Conservation (phyloP, 2,888 invertebrate genomes). For the Horisme vitalbata region DNA sequence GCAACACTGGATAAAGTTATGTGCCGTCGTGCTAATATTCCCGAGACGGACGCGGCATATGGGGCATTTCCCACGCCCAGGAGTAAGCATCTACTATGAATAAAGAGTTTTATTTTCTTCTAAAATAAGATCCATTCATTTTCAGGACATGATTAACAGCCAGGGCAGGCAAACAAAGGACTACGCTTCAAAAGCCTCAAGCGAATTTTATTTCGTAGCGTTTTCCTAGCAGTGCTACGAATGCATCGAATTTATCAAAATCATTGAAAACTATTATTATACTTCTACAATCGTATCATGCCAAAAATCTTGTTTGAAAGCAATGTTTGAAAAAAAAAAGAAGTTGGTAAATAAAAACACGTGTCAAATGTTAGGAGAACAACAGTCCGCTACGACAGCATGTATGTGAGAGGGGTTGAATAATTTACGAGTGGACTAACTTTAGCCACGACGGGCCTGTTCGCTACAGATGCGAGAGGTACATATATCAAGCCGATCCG, state of each 20-base stretch:
- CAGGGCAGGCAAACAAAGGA: slow-evolving; percentile 10
- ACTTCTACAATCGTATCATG: too few species aligned
- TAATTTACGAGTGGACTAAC: slow-evolving; percentile 78
- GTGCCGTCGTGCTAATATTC: slow-evolving; percentile 61
- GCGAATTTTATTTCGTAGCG: slow-evolving; percentile 12
- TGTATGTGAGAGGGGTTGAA: slow-evolving; percentile 68
- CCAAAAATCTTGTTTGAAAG: too few species aligned
- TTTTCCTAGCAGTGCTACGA: slow-evolving; percentile 16
- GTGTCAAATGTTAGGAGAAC: slow-evolving; percentile 55
- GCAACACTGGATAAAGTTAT: slow-evolving; percentile 65
- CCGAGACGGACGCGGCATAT: slow-evolving; percentile 55
- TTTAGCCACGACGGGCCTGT: slow-evolving; percentile 62
- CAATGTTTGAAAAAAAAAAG: slow-evolving; percentile 9
- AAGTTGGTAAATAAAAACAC: slow-evolving; percentile 35
- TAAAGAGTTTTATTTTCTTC: slow-evolving; percentile 38
- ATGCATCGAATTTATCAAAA: neutral
- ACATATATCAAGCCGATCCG: slow-evolving; percentile 72
- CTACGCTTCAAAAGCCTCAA: slow-evolving; percentile 7
- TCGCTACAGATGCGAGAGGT: slow-evolving; percentile 60
- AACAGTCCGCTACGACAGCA: slow-evolving; percentile 60
- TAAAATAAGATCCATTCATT: slow-evolving; percentile 21
- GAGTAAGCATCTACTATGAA: slow-evolving; percentile 29
- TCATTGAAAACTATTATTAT: neutral
- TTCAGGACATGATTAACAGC: slow-evolving; percentile 20
- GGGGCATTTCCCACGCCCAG: slow-evolving; percentile 52